Base-by-base conservation (phyloP, 2,888 invertebrate genomes). In the Maniola hyperantus region DNA sequence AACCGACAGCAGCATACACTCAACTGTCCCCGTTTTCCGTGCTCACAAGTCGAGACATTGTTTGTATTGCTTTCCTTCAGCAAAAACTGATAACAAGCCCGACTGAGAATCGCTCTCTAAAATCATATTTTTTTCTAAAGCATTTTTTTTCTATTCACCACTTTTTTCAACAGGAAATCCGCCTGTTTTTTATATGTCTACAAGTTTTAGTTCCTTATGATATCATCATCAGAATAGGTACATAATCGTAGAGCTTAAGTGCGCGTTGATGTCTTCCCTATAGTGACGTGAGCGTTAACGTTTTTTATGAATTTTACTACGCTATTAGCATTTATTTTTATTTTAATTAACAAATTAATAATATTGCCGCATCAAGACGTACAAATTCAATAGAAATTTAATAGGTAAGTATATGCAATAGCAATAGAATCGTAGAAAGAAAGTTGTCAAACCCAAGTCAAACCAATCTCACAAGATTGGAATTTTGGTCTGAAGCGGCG, bases 201-300 rank as follows among this genome's bases (percentile, higher is more conserved):
- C n/a, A 61, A 67, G 54, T 73, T 73, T 67, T 72, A 64, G 65
- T 62, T 18, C 46, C 55, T 55, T 34, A 70, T 71, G 70, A 71
- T 61, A 71, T 72, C 72, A 66, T 66, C 64, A 60, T 65, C 57
- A 58, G 68, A 70, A 70, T 66, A n/a, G n/a, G n/a, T n/a, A 73
- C 65, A 67, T 69, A 68, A 77, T 34, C 65, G 65, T 69, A 66
- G 70, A 73, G 72, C 69, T 72, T 69, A 2, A 26, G 67, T 64
- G 73, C 89, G 91, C 91, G 91, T 92, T 92, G 89, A 91, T 84
- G 87, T 92, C 91, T 91, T 89, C 82, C 81, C 80, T 82, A 72
- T 82, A 76, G 80, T 60, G 70, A 64, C 66, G 68, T 63, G 66
- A 71, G 71, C 64, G 69, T 64, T 61, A 73, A 65, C 69, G 70